Percentiles rank a stretch among this genome's conserved stretches.
Conservation (phyloP, 2,113 vertebrate genomes). For the Chroicocephalus ridibundus region DNA sequence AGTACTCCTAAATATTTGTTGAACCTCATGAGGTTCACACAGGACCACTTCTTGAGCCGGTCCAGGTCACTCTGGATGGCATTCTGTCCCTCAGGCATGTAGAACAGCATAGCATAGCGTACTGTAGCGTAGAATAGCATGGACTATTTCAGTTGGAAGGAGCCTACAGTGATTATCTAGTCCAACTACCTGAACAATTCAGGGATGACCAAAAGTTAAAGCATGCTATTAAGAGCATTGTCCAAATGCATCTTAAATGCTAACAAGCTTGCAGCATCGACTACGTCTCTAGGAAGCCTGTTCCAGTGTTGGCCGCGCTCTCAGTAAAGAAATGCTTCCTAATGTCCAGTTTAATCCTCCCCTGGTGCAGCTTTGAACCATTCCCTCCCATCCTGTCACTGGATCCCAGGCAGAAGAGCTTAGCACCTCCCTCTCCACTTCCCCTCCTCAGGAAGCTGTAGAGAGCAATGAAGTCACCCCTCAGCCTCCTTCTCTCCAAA, state of each 20-base stretch:
- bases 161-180: too few relatives aligned
- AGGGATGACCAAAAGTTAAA: neutral
- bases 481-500: neutral
- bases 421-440: neutral
- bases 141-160: too few relatives aligned
- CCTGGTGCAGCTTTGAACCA: neutral
- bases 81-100: too few relatives aligned
- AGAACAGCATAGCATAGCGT: too few relatives aligned
- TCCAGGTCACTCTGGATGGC: too few relatives aligned
- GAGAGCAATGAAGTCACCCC: neutral
- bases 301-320: neutral
- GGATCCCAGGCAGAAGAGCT: neutral
- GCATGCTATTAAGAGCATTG: neutral
- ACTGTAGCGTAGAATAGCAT: too few relatives aligned
- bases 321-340: neutral
- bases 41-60: too few relatives aligned
- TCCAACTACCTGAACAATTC: too few relatives aligned
- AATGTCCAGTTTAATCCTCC: neutral
- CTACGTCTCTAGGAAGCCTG: neutral
- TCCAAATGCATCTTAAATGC: neutral
- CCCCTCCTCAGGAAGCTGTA: neutral
- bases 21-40: too few relatives aligned
- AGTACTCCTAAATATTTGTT: too few relatives aligned
- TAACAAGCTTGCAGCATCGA: rapidly evolving
- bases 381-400: neutral